A percentile compares a stretch with the other conserved stretches of the same genome.
Conservation (phyloP, 1,140 invertebrate genomes). For the Zaprionus inermis region DNA sequence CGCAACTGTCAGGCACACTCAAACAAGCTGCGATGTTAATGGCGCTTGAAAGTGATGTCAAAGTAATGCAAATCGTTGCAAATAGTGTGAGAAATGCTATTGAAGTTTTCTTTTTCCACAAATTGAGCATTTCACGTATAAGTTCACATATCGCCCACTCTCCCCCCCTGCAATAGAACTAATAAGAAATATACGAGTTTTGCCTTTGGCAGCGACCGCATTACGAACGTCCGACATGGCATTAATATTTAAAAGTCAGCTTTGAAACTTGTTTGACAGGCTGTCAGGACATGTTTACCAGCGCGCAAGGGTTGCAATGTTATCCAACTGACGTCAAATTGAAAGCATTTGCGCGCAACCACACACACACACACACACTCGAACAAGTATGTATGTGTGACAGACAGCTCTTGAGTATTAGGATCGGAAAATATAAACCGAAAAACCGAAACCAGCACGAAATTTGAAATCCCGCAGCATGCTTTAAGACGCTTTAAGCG, state of each 20-base stretch:
- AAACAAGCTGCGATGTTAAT: neutral
- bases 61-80: slow-evolving; percentile 7
- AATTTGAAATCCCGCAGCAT: neutral
- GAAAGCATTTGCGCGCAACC: slow-evolving; percentile 58
- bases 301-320: slow-evolving; percentile 60
- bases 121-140: slow-evolving; percentile 11
- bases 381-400: slow-evolving; percentile 26
- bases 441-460: neutral
- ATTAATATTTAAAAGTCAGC: slow-evolving; percentile 79
- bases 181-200: slow-evolving; percentile 32
- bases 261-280: slow-evolving; percentile 77
- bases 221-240: slow-evolving; percentile 58
- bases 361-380: neutral
- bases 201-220: slow-evolving; percentile 38
- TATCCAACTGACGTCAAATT: slow-evolving; percentile 67
- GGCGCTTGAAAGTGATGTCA: neutral
- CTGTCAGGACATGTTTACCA: slow-evolving; percentile 72
- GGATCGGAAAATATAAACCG: slow-evolving; percentile 44
- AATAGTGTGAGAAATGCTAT: neutral
- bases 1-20: neutral
- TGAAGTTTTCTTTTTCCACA: slow-evolving; percentile 1
- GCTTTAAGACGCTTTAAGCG: slow-evolving; percentile 32
- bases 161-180: neutral
- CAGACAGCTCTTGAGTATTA: slow-evolving; percentile 53
- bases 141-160: neutral